Base-by-base conservation (phyloP, 2,113 vertebrate species). In the Microcebus tavaratra region DNA sequence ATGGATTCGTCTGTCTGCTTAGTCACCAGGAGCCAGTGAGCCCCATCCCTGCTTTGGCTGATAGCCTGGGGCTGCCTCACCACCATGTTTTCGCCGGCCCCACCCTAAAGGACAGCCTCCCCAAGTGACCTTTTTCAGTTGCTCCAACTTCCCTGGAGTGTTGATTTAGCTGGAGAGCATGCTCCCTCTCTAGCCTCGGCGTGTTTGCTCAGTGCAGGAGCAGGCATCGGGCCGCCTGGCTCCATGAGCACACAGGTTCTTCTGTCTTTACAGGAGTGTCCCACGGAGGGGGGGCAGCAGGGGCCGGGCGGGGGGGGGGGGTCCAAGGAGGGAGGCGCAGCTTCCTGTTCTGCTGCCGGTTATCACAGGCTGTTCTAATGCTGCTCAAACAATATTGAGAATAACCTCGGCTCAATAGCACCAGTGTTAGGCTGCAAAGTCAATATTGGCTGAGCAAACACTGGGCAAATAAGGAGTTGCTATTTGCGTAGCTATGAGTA, bases 391-490 rank as follows among this genome's bases (percentile, higher is more conserved):
- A 99, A 98, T 97, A 97, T 98, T 97, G 99, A 99, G 99, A 99
- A 99, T 98, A 98, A 98, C 98, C 96, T 98, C 95, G 98, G 98
- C 99, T 99, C 99, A 99, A 99, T 99, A 99, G 99, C 98, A 98
- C 98, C 99, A 98, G 98, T 98, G 99, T 99, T 98, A 98, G 99
- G 98, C 98, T 97, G 98, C 98, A 98, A 97, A 99, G 99, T 99
- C 99, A 99, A 99, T 99, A 99, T 99, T 99, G 98, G 98, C 99
- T 98, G 97, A 99, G 99, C 99, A 99, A 99, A 99, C 99, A 99
- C 2, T n/a, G n/a, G 59, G 98, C 98, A 96, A 98, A 98, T 98
- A 96, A 98, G 98, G 99, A 99, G 99, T 99, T 99, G 99, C 99
- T 99, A 99, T 99, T 99, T 99, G 99, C 98, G 98, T 99, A 99